phyloP scores from a whole-genome alignment of 2,113 vertebrate species.

The Sinocyclocheilus maitianheensis region DNA sequence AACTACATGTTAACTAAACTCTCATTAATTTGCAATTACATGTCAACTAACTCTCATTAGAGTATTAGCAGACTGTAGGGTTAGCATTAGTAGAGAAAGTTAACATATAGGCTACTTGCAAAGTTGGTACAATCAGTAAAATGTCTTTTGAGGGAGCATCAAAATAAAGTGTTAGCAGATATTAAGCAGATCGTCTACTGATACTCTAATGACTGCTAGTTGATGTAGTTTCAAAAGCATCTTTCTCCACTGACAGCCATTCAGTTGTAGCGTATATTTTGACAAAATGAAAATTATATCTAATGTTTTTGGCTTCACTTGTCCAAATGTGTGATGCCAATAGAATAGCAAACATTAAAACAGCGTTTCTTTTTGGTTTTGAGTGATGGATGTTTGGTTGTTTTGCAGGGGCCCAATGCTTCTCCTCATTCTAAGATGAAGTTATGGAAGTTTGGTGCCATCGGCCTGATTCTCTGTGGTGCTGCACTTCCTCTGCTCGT shows the following conservation, averaged over 20 bases:
- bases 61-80: not conserved
- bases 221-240: not conserved
- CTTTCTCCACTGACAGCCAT: not conserved
- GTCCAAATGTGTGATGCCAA: not conserved
- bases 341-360: not conserved
- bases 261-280: not conserved
- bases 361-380: not conserved
- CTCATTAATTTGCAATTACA: no score
- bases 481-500: slow-evolving; percentile 74
- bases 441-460: slow-evolving; percentile 80
- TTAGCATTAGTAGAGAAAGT: not conserved
- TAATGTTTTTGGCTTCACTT: not conserved
- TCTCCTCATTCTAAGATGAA: slow-evolving; percentile 81
- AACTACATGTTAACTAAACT: no score
- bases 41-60: not conserved
- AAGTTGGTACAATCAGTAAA: no score
- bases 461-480: slow-evolving; percentile 79
- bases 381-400: slow-evolving; percentile 56
- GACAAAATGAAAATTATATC: not conserved
- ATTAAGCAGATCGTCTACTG: not conserved
- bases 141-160: not conserved
- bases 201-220: not conserved
- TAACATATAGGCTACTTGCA: not conserved
- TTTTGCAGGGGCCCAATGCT: slow-evolving; percentile 79
- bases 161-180: not conserved